A percentile compares a stretch with the other conserved stretches of the same genome.
These are phyloP conservation scores for Anguilla pacifica DNA, from an alignment of 2,797 vertebrate genomes.

Conservation along the genomic window DNA sequence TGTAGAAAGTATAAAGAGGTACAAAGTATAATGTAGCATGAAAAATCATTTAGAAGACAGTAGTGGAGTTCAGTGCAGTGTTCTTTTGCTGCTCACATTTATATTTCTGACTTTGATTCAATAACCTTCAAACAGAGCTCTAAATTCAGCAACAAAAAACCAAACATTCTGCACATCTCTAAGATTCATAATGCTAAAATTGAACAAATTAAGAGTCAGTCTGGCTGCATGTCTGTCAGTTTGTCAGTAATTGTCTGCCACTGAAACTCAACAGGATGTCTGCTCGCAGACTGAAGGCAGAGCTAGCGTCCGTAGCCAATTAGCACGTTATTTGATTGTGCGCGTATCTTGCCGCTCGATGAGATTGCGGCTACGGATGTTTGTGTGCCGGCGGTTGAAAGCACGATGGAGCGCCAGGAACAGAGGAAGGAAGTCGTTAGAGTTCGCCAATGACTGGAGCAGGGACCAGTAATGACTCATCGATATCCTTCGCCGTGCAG, in stretches of 20 bases:
- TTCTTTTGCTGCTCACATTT: neutral
- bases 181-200: slow-evolving; percentile 15
- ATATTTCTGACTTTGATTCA: neutral
- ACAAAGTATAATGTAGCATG: neutral
- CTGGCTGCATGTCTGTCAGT: neutral
- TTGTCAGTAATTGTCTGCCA: neutral
- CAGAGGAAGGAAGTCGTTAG: neutral
- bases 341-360: slow-evolving; percentile 35
- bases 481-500: neutral
- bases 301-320: slow-evolving; percentile 26
- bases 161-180: neutral
- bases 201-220: neutral
- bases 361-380: slow-evolving; percentile 44
- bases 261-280: slow-evolving; percentile 50
- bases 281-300: slow-evolving; percentile 34
- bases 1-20: too few species aligned
- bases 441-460: neutral
- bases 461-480: neutral
- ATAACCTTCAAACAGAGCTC: neutral
- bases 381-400: slow-evolving; percentile 39
- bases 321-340: slow-evolving; percentile 35
- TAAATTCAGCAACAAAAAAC: neutral
- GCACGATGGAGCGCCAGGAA: slow-evolving; percentile 31
- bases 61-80: neutral
- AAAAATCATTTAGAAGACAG: neutral